Conservation (phyloP, 2,113 vertebrate genomes). For the Pogona vitticeps region DNA sequence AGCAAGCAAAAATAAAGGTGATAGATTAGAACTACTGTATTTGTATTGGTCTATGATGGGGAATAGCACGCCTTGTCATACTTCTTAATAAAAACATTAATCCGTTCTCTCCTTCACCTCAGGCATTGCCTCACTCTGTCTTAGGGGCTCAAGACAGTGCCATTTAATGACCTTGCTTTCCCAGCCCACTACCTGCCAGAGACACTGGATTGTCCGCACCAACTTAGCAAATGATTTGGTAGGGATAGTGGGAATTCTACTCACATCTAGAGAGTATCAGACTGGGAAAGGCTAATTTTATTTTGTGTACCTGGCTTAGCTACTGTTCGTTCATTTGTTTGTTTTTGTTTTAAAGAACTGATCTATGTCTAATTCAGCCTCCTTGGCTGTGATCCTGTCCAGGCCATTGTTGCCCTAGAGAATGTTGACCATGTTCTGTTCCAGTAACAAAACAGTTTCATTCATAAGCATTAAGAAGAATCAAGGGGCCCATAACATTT, state of each 20-base stretch:
- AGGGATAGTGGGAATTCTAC: too few relatives aligned
- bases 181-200: neutral
- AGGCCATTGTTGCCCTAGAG: neutral
- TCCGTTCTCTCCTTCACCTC: too few relatives aligned
- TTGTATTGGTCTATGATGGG: neutral
- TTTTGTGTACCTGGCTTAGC: neutral
- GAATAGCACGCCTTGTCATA: neutral
- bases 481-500: too few relatives aligned
- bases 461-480: too few relatives aligned
- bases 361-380: too few relatives aligned
- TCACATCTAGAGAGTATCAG: neutral
- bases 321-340: too few relatives aligned
- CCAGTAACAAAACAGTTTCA: too few relatives aligned
- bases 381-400: neutral
- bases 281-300: neutral
- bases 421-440: neutral
- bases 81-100: neutral
- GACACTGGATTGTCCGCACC: neutral
- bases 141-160: neutral
- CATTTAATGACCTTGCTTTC: neutral
- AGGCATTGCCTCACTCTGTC: neutral
- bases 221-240: too few relatives aligned
- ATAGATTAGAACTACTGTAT: neutral
- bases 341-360: neutral
- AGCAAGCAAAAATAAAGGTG: neutral